These are phyloP conservation scores for Chaetorhynchus papuensis DNA, from an alignment of 2,113 vertebrate genomes.

Conservation along the genomic window DNA sequence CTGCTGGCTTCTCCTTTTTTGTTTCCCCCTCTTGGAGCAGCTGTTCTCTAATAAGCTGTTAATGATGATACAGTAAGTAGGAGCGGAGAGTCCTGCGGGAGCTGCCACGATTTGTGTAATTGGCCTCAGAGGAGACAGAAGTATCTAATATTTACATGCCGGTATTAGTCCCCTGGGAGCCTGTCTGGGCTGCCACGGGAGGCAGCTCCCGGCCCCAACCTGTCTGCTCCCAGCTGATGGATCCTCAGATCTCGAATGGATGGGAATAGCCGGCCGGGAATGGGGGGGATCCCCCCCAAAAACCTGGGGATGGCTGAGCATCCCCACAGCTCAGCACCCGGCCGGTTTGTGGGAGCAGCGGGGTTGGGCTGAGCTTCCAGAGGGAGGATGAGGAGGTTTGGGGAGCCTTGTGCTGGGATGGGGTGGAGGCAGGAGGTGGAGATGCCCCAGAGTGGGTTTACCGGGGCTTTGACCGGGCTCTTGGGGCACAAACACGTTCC, in stretches of 20 bases:
- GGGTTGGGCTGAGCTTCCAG: background rate
- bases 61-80: slow-evolving; percentile 78
- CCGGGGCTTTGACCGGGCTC: accelerated
- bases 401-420: background rate
- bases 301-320: background rate
- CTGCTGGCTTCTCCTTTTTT: background rate
- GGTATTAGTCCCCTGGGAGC: slow-evolving; percentile 69
- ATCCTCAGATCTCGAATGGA: background rate
- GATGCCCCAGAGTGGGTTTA: background rate
- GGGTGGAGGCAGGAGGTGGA: background rate
- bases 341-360: accelerated
- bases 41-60: slow-evolving; percentile 79
- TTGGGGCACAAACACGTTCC: accelerated
- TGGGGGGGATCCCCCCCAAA: too few relatives aligned
- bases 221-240: background rate
- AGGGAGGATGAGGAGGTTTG: background rate
- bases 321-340: background rate
- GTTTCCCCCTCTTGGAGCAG: slow-evolving; percentile 40
- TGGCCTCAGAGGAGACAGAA: slow-evolving; percentile 77
- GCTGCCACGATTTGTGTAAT: slow-evolving; percentile 77
- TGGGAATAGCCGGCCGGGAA: background rate
- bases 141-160: slow-evolving; percentile 77
- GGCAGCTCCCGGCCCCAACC: slow-evolving; percentile 1
- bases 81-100: slow-evolving; percentile 70
- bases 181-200: slow-evolving; percentile 51